Conservation (phyloP, 2,797 vertebrate species). For the Parotocinclus haroldoi region DNA sequence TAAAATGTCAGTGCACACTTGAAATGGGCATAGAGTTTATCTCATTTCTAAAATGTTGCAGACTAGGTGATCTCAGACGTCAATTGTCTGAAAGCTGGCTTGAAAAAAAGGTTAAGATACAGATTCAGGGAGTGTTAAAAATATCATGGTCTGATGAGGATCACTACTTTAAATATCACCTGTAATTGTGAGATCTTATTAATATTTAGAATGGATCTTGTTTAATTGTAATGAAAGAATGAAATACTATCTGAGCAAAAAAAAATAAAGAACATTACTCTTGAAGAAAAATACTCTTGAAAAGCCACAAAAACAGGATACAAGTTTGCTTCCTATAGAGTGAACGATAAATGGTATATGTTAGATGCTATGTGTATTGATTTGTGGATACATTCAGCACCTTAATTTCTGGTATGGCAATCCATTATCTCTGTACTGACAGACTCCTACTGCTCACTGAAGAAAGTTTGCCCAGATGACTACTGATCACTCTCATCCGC, state of each 20-base stretch:
- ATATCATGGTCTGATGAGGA: too few relatives aligned
- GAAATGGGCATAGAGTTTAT: not conserved
- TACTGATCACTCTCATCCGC: not conserved
- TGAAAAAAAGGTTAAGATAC: constrained; percentile 1
- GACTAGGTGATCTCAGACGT: not conserved
- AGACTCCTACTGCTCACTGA: constrained; percentile 3
- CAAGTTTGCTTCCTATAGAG: too few relatives aligned
- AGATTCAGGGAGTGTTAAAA: not conserved
- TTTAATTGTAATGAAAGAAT: too few relatives aligned
- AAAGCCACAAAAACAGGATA: too few relatives aligned
- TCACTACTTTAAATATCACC: too few relatives aligned
- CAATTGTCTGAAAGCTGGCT: constrained; percentile 2
- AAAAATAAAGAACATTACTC: too few relatives aligned
- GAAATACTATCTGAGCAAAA: too few relatives aligned
- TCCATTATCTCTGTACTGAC: constrained; percentile 14
- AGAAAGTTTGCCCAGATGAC: constrained; percentile 21
- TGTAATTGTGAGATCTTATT: too few relatives aligned
- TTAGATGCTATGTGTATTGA: too few relatives aligned
- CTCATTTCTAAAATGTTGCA: not conserved
- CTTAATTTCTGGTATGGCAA: constrained; percentile 9
- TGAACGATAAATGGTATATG: too few relatives aligned
- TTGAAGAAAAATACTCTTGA: too few relatives aligned
- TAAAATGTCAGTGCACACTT: constrained; percentile 41
- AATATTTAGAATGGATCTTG: too few relatives aligned
- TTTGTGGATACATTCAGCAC: not conserved